Evolutionary conservation across 2,113 vertebrate species (phyloP), one percentile per base, ranked within the genome.

Genomic region (Psittacula cyanocephala): DNA sequence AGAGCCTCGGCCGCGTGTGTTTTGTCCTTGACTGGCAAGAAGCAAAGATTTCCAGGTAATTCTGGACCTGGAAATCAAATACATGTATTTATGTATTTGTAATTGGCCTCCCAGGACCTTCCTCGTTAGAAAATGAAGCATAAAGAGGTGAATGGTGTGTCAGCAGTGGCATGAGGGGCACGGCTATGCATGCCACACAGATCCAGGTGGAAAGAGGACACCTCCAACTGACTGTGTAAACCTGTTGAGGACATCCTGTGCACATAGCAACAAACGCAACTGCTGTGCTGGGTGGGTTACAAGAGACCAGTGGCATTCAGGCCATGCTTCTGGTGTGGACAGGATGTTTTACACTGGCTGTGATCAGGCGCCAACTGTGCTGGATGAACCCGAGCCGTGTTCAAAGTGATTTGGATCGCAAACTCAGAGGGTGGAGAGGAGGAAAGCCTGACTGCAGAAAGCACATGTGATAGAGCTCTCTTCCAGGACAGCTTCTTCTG

Each of bases 251-350:
- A 49, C 8, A 17, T 47, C 63, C 37, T 59, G 49, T 3, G 2
- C 43, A 35, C 18, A 5, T 5, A 3, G 25, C 37, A 17, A 4
- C 37, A 33, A 37, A 17, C 20, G 3, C 47, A 55, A 7, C 33
- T 70, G 89, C 74, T 92, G 49, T 41, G 41, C 77, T 67, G 65
- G 18, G 20, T 78, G 78, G 46, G 31, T 92, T 63, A 64, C 52
- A 41, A 11, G 84, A 43, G 62, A 47, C 77, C 33, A 81, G 50
- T 12, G 10, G 41, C 25, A 27, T 75, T 81, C 37, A 77, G 60
- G 28, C 76, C 6, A 0, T 6, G 46, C 69, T 71, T 53, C 50
- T 87, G 62, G 35, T 0, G 0, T 29, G 35, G 90, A 41, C 55
- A 89, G 35, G 57, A 53, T 57, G 55, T 65, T 84, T 87, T 82